Percentiles rank a stretch among this genome's conserved stretches.
These are phyloP conservation scores for Thripadectes ignobilis DNA, from an alignment of 2,797 vertebrate genomes.

Conservation along the genomic window DNA sequence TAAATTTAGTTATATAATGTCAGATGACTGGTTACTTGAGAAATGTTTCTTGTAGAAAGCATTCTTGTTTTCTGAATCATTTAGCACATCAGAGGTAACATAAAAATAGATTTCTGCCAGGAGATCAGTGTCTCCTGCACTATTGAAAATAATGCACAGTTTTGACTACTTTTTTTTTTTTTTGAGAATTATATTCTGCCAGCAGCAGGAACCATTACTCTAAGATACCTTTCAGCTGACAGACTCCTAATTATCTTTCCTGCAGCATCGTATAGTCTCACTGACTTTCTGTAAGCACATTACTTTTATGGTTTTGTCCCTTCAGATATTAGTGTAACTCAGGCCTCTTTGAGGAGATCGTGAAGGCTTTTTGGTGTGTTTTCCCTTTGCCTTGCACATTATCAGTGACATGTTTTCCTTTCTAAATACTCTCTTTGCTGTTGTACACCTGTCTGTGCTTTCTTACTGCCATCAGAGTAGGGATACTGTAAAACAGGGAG, in stretches of 20 bases:
- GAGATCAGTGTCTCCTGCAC: not conserved
- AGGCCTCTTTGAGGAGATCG: not conserved
- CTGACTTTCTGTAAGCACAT: not conserved
- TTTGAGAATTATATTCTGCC: not conserved
- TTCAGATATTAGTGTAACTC: not conserved
- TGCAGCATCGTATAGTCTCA: not conserved
- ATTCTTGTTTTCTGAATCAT: conserved; percentile 24
- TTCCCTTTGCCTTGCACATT: not conserved
- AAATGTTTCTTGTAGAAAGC: not conserved
- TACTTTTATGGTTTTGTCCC: not conserved
- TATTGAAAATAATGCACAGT: not conserved
- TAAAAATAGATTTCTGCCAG: not conserved
- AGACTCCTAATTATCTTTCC: conserved; percentile 45
- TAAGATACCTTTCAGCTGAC: conserved; percentile 39
- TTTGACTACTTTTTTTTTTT: conserved; percentile 16
- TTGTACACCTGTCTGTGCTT: not conserved
- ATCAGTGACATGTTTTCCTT: not conserved
- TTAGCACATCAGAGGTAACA: not conserved
- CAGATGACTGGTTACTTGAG: not conserved
- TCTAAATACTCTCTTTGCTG: not conserved
- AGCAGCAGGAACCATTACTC: not conserved
- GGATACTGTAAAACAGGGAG: not conserved
- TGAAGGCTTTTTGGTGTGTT: not conserved
- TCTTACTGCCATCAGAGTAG: not conserved
- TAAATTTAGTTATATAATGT: not conserved